These are phyloP conservation scores for Cancer borealis DNA, from an alignment of 2,888 invertebrate genomes.

Conservation along the genomic window DNA sequence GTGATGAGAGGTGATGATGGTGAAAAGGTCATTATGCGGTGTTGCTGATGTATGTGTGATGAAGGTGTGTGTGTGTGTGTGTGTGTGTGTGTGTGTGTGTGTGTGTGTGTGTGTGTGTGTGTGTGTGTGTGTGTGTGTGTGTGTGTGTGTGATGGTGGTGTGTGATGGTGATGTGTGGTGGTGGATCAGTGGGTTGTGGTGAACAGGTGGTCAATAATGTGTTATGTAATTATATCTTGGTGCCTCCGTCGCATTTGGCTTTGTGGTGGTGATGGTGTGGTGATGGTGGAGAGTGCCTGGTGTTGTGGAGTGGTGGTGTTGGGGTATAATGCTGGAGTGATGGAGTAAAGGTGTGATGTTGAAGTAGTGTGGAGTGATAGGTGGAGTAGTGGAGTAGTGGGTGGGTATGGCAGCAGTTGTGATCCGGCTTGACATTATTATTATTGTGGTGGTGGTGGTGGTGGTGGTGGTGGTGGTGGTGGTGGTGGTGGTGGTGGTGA, in stretches of 20 bases:
- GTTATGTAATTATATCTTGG: no score
- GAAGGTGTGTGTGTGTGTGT: neutral
- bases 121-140: neutral
- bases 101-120: neutral
- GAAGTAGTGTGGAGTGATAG: neutral
- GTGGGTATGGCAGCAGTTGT: conserved; percentile 6
- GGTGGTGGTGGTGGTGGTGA: conserved; percentile 38
- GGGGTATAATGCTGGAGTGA: neutral
- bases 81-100: neutral
- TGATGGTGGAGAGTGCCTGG: neutral
- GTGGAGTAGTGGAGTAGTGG: neutral
- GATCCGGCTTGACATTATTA: conserved; percentile 37
- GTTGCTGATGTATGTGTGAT: no score
- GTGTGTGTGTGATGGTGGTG: neutral
- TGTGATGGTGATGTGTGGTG: neutral
- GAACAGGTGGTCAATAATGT: no score
- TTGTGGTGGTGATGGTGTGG: neutral
- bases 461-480: neutral
- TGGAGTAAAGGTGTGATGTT: no score
- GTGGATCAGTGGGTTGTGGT: no score
- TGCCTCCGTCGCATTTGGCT: no score
- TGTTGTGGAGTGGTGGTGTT: neutral
- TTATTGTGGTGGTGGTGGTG: neutral
- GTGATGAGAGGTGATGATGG: neutral
- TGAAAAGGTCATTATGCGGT: no score